phyloP scores from a whole-genome alignment of 2,797 vertebrate genomes.

The Enteromius fasciolatus region DNA sequence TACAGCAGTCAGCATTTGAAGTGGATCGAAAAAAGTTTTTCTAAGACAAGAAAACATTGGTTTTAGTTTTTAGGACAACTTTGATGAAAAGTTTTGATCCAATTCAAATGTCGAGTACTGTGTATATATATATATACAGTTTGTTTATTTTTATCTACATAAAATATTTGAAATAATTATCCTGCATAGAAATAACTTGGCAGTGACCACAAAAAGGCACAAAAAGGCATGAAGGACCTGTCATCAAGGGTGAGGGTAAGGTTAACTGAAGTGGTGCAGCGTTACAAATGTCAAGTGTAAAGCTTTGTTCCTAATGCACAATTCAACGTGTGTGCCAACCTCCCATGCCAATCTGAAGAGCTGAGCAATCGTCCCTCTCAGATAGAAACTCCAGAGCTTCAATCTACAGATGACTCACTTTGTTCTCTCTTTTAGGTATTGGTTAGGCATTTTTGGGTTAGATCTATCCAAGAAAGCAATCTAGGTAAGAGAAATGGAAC shows the following conservation, averaged over 20 bases:
- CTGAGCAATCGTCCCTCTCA: conserved; percentile 18
- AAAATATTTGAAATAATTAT: not conserved
- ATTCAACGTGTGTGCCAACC: conserved; percentile 44
- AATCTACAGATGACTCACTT: conserved; percentile 47
- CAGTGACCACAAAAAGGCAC: not conserved
- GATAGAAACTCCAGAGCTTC: conserved; percentile 18
- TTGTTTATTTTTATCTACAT: not conserved
- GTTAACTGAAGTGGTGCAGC: conserved; percentile 21
- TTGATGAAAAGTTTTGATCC: too few species aligned
- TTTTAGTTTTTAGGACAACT: too few species aligned
- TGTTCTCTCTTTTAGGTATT: conserved; percentile 50
- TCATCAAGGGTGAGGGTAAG: conserved; percentile 29
- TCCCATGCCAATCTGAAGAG: conserved; percentile 2
- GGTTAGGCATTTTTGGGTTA: conserved; percentile 45
- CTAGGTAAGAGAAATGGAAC: conserved; percentile 46
- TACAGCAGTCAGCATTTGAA: too few species aligned
- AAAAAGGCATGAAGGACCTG: not conserved
- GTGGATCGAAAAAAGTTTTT: too few species aligned
- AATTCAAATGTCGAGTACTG: too few species aligned
- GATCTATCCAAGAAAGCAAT: conserved; percentile 54
- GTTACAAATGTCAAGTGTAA: conserved; percentile 20
- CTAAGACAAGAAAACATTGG: too few species aligned
- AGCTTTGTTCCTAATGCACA: conserved; percentile 30
- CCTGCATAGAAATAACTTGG: not conserved
- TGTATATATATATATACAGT: too few species aligned